phyloP scores from a whole-genome alignment of 1,140 invertebrate species.

The Mya arenaria region DNA sequence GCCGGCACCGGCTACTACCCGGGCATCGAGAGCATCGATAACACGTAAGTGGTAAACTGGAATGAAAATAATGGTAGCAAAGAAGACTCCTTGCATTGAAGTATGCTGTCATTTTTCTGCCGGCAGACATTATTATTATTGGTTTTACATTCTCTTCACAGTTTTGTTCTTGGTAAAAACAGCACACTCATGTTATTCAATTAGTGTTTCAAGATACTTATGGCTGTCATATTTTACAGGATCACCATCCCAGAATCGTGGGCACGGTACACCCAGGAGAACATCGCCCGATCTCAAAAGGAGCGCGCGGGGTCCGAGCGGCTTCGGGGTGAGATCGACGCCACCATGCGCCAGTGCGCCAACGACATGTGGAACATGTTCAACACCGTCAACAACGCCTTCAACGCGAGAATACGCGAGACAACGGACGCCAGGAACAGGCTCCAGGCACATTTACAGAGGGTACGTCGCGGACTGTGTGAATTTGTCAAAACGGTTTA shows the following conservation, averaged over 20 bases:
- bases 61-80: too few species aligned
- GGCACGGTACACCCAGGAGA: constrained; percentile 92
- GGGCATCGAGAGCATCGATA: constrained; percentile 94
- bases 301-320: constrained; percentile 91
- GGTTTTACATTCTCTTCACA: too few species aligned
- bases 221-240: constrained; percentile 79
- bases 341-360: constrained; percentile 90
- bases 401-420: constrained; percentile 79
- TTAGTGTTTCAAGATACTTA: too few species aligned
- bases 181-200: too few species aligned
- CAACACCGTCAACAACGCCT: constrained; percentile 85
- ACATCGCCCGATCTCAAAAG: constrained; percentile 91
- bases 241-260: constrained; percentile 92
- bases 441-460: constrained; percentile 91
- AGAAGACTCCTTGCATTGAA: too few species aligned
- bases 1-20: constrained; percentile 93
- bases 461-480: constrained; percentile 86
- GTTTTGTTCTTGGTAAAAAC: too few species aligned
- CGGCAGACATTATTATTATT: too few species aligned
- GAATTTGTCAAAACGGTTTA: too few species aligned
- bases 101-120: too few species aligned
- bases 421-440: constrained; percentile 85
- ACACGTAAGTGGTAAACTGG: constrained; percentile 86
- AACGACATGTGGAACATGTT: constrained; percentile 95
- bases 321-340: constrained; percentile 89